Conservation (phyloP, 35 echinoderm and acorn worm species). For the Apostichopus parvimensis region DNA sequence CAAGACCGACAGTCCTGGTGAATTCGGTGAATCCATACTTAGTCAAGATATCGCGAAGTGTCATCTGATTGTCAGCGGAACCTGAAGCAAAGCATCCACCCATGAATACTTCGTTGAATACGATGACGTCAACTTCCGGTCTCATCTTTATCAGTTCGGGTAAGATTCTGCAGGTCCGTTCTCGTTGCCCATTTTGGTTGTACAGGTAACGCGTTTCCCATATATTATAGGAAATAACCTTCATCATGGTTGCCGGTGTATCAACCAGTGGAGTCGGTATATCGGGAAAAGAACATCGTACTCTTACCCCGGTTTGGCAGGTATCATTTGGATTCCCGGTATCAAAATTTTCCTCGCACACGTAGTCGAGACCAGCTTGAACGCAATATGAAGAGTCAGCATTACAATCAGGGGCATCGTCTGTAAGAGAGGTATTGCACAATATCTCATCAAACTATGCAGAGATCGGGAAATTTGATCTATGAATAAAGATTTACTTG, state of each 20-base stretch:
- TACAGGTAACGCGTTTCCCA: constrained; percentile 66
- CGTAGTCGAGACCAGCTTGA: constrained; percentile 64
- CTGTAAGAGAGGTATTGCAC: neutral
- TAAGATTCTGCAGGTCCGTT: constrained; percentile 68
- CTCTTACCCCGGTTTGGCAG: constrained; percentile 39
- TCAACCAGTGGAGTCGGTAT: constrained; percentile 21
- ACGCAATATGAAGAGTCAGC: constrained; percentile 44
- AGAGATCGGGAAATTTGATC: no score
- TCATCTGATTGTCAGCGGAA: neutral
- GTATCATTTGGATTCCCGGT: constrained; percentile 16
- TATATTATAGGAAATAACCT: constrained; percentile 72
- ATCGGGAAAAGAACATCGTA: constrained; percentile 21
- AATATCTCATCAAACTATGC: no score
- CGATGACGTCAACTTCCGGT: constrained; percentile 72
- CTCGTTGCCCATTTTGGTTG: constrained; percentile 66
- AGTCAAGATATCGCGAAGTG: constrained; percentile 64
- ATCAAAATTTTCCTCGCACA: constrained; percentile 51
- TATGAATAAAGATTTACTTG: no score
- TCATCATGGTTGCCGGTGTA: constrained; percentile 61
- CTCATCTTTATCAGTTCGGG: constrained; percentile 48
- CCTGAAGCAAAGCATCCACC: constrained; percentile 71
- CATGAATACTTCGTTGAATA: constrained; percentile 84
- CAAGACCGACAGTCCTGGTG: constrained; percentile 62
- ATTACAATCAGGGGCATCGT: constrained; percentile 42
- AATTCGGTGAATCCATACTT: constrained; percentile 71